Evolutionary conservation across 2,113 vertebrate genomes (phyloP).

Genomic region (Merops nubicus): DNA sequence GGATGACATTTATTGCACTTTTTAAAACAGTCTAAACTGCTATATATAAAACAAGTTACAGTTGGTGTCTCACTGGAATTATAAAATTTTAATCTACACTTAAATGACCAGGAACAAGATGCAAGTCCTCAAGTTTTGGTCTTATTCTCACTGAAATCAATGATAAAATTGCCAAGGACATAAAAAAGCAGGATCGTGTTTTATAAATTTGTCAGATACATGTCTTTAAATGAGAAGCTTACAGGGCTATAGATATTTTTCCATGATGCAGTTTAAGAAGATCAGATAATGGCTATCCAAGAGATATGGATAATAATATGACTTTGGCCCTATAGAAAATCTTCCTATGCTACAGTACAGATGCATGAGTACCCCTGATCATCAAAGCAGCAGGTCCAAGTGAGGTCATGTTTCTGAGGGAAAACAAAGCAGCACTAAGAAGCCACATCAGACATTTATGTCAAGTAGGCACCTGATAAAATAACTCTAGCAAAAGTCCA

Average conservation of each 20-base stretch:
- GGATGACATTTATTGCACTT: not conserved
- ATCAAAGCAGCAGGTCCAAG: not conserved
- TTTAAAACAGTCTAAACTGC: not conserved
- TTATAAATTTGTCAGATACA: not conserved
- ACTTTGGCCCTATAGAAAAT: not conserved
- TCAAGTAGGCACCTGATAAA: not conserved
- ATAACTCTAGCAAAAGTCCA: not conserved
- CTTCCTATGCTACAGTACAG: not conserved
- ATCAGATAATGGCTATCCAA: not conserved
- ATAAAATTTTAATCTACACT: not conserved
- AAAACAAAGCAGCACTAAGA: not conserved
- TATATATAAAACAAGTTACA: not conserved
- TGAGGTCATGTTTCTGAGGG: not conserved
- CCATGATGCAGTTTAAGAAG: not conserved
- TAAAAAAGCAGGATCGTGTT: not conserved
- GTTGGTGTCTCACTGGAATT: not conserved
- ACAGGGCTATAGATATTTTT: not conserved
- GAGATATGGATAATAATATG: not conserved
- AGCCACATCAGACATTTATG: not conserved
- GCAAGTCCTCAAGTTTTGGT: not conserved
- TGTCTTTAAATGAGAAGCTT: not conserved
- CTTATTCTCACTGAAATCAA: not conserved
- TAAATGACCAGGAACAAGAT: not conserved
- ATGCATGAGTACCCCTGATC: not conserved
- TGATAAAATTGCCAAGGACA: not conserved